Conservation (phyloP, 2,113 vertebrate species). For the Acrocephalus arundinaceus region DNA sequence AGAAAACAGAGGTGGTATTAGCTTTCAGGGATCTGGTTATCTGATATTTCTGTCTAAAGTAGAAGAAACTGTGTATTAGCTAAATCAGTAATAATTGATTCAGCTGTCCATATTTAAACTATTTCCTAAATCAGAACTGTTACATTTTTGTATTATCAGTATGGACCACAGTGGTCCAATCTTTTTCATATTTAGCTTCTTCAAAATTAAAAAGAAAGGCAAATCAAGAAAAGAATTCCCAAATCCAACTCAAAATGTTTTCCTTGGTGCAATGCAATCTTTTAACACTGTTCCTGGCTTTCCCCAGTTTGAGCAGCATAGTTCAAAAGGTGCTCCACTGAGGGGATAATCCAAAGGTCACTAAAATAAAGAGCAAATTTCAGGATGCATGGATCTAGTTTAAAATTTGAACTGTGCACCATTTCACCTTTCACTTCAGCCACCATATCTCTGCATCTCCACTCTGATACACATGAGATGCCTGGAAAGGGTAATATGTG, state of each 20-base stretch:
- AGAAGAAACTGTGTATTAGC: neutral
- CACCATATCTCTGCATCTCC: neutral
- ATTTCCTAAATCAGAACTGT: neutral
- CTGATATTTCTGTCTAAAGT: neutral
- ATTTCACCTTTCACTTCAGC: slow-evolving; percentile 4
- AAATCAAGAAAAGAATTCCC: neutral
- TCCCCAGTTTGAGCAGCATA: neutral
- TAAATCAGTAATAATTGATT: neutral
- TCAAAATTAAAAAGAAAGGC: neutral
- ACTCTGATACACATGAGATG: neutral
- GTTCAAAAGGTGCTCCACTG: neutral
- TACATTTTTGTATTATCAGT: neutral
- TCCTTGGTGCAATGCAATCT: neutral
- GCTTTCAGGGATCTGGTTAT: neutral
- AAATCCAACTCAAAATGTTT: neutral
- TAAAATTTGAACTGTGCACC: neutral
- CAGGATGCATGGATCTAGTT: neutral
- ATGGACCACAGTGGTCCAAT: neutral
- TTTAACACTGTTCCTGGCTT: neutral
- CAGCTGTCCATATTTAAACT: neutral
- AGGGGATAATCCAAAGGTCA: neutral
- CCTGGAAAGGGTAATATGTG: neutral
- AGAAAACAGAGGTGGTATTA: neutral
- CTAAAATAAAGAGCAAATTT: neutral
- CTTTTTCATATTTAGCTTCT: neutral